These are phyloP conservation scores for Troides oblongomaculatus DNA, from an alignment of 2,888 invertebrate genomes.

Conservation along the genomic window DNA sequence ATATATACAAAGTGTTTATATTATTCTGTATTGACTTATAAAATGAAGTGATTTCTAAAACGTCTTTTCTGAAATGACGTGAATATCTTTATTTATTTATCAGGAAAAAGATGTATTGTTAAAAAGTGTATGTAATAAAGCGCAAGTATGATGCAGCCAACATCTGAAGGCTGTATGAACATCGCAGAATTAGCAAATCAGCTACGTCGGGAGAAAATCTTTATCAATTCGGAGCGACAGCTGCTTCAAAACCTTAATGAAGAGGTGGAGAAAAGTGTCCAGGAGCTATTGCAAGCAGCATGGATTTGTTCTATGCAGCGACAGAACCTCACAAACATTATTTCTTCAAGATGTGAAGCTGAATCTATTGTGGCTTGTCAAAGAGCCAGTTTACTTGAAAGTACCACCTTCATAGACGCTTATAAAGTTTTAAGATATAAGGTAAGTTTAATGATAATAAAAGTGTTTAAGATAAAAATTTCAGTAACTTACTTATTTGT, in stretches of 20 bases:
- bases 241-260: constrained; percentile 88
- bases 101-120: constrained; percentile 38
- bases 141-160: constrained; percentile 70
- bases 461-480: too few relatives aligned
- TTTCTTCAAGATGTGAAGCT: constrained; percentile 86
- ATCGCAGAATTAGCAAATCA: constrained; percentile 79
- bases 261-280: constrained; percentile 81
- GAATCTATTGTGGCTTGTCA: constrained; percentile 89
- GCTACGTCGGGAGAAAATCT: constrained; percentile 91
- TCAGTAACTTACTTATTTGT: too few relatives aligned
- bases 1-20: constrained; percentile 13
- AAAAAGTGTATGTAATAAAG: constrained; percentile 39
- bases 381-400: constrained; percentile 70
- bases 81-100: constrained; percentile 32
- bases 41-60: constrained; percentile 31
- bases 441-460: constrained; percentile 61
- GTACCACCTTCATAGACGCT: constrained; percentile 86
- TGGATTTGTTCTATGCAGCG: constrained; percentile 95
- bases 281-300: constrained; percentile 84
- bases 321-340: constrained; percentile 87
- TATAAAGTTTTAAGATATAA: constrained; percentile 92
- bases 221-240: constrained; percentile 91
- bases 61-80: constrained; percentile 34
- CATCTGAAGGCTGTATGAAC: constrained; percentile 73
- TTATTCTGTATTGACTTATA: constrained; percentile 11